phyloP scores from a whole-genome alignment of 2,888 invertebrate genomes.

The Leucophenga maculata region DNA sequence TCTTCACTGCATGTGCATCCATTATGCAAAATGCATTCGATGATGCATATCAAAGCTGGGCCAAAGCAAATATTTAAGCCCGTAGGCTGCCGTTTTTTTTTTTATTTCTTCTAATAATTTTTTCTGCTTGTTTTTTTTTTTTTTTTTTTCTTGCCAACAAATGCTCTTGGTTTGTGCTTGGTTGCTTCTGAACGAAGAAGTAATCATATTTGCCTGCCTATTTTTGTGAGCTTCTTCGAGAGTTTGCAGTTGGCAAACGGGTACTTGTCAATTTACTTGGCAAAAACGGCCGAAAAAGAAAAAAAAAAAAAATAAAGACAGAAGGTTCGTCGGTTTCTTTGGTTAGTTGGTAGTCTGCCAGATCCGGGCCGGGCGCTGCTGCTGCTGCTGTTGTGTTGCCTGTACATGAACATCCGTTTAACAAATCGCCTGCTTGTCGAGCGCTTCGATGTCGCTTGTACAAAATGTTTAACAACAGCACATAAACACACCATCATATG shows the following conservation, averaged over 20 bases:
- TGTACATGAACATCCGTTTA: constrained; percentile 18
- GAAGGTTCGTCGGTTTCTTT: neutral
- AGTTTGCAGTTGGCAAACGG: neutral
- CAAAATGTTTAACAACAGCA: constrained; percentile 23
- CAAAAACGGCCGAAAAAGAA: neutral
- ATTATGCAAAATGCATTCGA: constrained; percentile 25
- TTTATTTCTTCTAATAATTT: neutral
- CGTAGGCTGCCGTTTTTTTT: neutral
- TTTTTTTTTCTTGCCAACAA: neutral
- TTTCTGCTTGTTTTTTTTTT: neutral
- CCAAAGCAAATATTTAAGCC: neutral
- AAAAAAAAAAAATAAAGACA: too few species aligned
- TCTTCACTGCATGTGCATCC: neutral
- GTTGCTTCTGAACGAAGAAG: neutral
- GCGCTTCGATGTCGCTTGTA: neutral
- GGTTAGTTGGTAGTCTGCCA: constrained; percentile 13
- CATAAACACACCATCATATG: too few species aligned
- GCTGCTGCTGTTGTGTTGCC: neutral
- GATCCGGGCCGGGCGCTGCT: neutral
- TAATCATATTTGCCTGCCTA: constrained; percentile 1
- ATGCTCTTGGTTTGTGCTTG: neutral
- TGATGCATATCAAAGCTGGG: constrained; percentile 16
- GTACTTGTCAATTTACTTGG: neutral
- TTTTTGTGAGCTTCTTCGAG: neutral
- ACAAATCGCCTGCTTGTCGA: constrained; percentile 22